A percentile compares a stretch with the other conserved stretches of the same genome.
These are phyloP conservation scores for Gibbula magus DNA, from an alignment of 2,888 invertebrate genomes.

Conservation along the genomic window DNA sequence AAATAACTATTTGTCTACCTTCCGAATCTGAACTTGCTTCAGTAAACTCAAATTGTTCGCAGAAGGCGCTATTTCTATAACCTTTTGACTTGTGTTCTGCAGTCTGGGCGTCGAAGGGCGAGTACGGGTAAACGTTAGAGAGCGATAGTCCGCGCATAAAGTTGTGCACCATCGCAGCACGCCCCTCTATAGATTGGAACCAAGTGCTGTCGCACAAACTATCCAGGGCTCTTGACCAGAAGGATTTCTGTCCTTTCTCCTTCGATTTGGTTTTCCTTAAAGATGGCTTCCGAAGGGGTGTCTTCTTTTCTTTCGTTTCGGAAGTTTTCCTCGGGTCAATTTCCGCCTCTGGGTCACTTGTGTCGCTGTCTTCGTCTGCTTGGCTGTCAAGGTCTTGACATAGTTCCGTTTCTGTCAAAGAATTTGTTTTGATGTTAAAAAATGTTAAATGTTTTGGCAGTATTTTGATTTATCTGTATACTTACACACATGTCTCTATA, in stretches of 20 bases:
- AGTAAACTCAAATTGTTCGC: too few relatives aligned
- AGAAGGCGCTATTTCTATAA: neutral
- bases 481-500: too few relatives aligned
- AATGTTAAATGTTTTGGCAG: too few relatives aligned
- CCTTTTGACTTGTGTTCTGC: neutral
- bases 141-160: slow-evolving; percentile 75
- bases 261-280: slow-evolving; percentile 11
- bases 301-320: slow-evolving; percentile 22
- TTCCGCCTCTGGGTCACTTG: slow-evolving; percentile 40
- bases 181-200: slow-evolving; percentile 73
- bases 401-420: slow-evolving; percentile 56
- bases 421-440: too few relatives aligned
- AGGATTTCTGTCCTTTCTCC: slow-evolving; percentile 40
- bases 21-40: too few relatives aligned
- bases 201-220: slow-evolving; percentile 54
- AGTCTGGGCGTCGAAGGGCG: slow-evolving; percentile 68
- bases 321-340: slow-evolving; percentile 33
- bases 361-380: slow-evolving; percentile 47
- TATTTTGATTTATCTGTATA: too few relatives aligned
- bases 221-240: slow-evolving; percentile 53
- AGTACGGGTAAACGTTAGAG: slow-evolving; percentile 72
- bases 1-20: neutral
- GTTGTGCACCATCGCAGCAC: slow-evolving; percentile 76
- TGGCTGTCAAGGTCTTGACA: slow-evolving; percentile 54
- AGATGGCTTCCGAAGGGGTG: slow-evolving; percentile 16